Evolutionary conservation across 2,797 vertebrate genomes (phyloP).

Genomic region (Pangasius djambal): DNA sequence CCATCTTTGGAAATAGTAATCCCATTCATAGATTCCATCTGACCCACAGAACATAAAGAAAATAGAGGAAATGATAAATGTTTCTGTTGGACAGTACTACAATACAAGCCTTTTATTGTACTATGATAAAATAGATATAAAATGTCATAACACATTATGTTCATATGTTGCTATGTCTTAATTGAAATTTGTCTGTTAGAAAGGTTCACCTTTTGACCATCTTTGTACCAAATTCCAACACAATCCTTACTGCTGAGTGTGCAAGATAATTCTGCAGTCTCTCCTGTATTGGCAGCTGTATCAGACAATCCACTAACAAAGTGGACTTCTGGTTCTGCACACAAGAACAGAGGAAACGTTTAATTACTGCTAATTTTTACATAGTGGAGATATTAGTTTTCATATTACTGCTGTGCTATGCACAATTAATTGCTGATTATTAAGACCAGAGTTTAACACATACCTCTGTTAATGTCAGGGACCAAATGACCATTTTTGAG

Average conservation of each 20-base stretch:
- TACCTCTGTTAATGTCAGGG: constrained; percentile 67
- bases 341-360: constrained; percentile 19
- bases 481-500: constrained; percentile 56
- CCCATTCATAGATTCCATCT: constrained; percentile 78
- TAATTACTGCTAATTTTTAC: neutral
- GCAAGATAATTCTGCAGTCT: constrained; percentile 77
- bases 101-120: neutral
- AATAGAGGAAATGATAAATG: neutral
- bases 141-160: neutral
- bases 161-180: neutral
- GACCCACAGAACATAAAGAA: constrained; percentile 17
- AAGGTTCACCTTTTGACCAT: constrained; percentile 80
- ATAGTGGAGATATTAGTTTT: neutral
- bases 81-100: neutral
- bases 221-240: constrained; percentile 84
- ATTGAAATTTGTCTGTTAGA: neutral
- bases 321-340: constrained; percentile 66
- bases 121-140: neutral
- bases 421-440: neutral
- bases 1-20: constrained; percentile 80
- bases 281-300: constrained; percentile 70
- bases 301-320: constrained; percentile 81
- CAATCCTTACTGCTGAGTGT: constrained; percentile 76
- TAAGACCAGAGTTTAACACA: neutral
- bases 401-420: neutral